Base-by-base conservation (phyloP, 2,888 invertebrate genomes). In the Volucella bombylans region DNA sequence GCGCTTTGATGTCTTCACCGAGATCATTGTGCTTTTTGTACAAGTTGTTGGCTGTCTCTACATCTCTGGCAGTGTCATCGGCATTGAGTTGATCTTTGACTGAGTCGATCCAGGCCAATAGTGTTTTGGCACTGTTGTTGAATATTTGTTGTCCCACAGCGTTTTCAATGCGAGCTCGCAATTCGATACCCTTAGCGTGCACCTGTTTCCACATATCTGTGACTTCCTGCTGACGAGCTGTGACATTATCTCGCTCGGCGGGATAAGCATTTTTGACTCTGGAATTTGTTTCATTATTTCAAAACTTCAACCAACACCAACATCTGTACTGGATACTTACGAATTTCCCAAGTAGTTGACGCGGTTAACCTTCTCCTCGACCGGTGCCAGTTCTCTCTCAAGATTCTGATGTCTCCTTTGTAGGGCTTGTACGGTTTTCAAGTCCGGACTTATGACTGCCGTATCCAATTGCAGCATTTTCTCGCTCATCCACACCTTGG, bases 401-500 rank as follows among this genome's bases (percentile, higher is more conserved):
- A 99, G 93, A 92, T 98, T 96, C 88, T 97, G 97, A 91, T 98
- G 98, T 14, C 97, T 93, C 11, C 98, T 93, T 92, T 99, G 98
- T 87, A 98, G 91, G 0, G 98, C 97, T 88, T 97, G 95, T 0
- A 98, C 98, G 0, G 98, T 97, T 88, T 97, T 95, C 52, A 98
- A 93, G 92, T 98, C 98, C 3, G 96, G 95, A 0, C 97, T 97
- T 2, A 95, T 91, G 45, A 95, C 95, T 0, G 94, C 94, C 0
- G 94, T 95, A 55, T 97, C 97, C 77, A 98, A 91, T 90, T 98
- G 97, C 82, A 95, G 95, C 93, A 97, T 97, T 92, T 99, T 99
- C 92, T 99, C 99, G 71, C 95, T 93, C 96, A 99, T 99, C 99
- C 99, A 99, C 90, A 98, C 98, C 87, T 96, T 95, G 0, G 98